Base-by-base conservation (phyloP, 2,797 vertebrate species). In the Lutjanus campechanus region DNA sequence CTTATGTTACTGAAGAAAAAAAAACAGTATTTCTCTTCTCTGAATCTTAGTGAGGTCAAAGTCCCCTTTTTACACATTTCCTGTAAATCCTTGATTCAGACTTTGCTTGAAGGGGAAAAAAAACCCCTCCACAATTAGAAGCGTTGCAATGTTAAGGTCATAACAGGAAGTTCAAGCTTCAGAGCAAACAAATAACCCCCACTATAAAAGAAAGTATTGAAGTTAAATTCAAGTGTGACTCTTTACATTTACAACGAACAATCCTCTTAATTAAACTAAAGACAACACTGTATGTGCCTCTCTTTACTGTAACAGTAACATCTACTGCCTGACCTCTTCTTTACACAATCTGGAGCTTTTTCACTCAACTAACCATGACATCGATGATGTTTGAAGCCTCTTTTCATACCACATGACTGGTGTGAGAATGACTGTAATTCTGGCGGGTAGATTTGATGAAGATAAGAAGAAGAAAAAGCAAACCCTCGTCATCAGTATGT, bases 361-460 rank as follows among this genome's bases (percentile, higher is more conserved):
- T 17, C 4, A 4, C 29, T 58, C 5, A 8, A 25, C 43, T 20
- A 46, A 54, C 44, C 40, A 8, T 67, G 55, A 71, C 56, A 59
- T 36, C 5, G 6, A 54, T 41, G 40, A 64, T 1, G 0, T 76
- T 29, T 69, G 22, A 79, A 43, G 44, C 41, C 12, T 19, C 20
- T 69, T 47, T 36, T 56, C 20, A 8, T 1, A 55, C 55, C 67
- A 73, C 61, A 56, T 58, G 64, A 76, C 63, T 59, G 20, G 12
- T n/a, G 19, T 19, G 5, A 11, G 7, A 46, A 9, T 36, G 7
- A 47, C 5, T 5, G 47, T 17, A 20, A 65, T 44, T 63, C 41
- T 53, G 9, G 13, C 0, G 17, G n/a, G 19, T 15, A 6, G 61
- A 36, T 66, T 22, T 56, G 53, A 69, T 64, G 17, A 66, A 16